Conservation (phyloP, 2,797 vertebrate species). For the Alca torda region DNA sequence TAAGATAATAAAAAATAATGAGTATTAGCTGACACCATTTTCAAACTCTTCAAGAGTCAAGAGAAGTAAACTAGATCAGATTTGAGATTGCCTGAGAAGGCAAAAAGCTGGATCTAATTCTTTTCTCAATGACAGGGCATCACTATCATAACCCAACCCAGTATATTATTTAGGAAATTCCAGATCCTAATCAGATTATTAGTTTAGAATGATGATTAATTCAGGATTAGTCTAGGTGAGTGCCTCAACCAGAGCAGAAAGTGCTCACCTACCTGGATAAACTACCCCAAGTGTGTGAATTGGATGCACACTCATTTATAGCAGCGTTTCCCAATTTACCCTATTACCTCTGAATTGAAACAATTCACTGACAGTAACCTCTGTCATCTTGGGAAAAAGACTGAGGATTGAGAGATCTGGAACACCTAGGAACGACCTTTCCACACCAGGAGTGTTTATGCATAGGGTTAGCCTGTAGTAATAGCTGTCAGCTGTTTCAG, state of each 20-base stretch:
- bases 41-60: constrained; percentile 24
- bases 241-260: neutral
- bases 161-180: neutral
- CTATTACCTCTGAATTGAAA: neutral
- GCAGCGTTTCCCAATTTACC: neutral
- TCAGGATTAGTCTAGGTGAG: neutral
- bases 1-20: constrained; percentile 32
- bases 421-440: neutral
- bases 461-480: neutral
- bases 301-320: neutral
- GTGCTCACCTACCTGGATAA: neutral
- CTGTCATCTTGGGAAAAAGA: neutral
- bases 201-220: neutral
- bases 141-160: neutral
- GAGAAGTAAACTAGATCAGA: neutral
- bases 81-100: neutral
- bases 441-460: neutral
- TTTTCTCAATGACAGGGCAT: neutral
- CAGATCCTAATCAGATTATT: neutral
- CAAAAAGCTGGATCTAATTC: constrained; percentile 7
- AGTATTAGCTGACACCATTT: constrained; percentile 19
- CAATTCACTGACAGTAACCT: neutral
- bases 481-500: neutral
- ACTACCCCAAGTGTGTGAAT: neutral
- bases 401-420: neutral